Conservation (phyloP, 64 coral and sea anemone species). For the Hydrozoanthus tunicans region DNA sequence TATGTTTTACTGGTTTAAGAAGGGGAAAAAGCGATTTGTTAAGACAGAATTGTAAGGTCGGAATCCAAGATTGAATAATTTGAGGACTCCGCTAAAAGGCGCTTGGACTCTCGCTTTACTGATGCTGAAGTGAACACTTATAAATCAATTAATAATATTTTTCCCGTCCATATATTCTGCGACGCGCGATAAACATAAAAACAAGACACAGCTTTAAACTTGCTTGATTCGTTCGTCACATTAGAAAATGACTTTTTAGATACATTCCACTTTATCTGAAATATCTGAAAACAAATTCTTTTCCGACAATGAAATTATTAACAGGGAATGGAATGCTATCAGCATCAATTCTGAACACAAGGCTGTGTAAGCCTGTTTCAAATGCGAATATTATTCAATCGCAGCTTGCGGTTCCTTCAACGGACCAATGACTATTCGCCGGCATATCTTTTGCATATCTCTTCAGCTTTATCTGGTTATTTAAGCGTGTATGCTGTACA, state of each 20-base stretch:
- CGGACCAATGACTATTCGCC: background rate
- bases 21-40: too few relatives aligned
- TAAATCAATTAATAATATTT: too few relatives aligned
- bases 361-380: background rate
- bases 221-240: background rate
- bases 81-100: too few relatives aligned
- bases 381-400: conserved; percentile 1
- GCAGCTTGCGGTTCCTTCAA: background rate
- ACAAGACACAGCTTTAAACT: background rate
- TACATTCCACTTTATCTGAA: background rate
- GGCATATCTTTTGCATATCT: background rate
- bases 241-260: background rate
- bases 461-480: background rate
- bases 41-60: too few relatives aligned
- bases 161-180: too few relatives aligned
- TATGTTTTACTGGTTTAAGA: too few relatives aligned
- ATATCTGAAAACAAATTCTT: background rate
- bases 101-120: too few relatives aligned
- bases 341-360: background rate
- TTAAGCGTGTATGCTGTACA: background rate
- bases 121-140: too few relatives aligned
- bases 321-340: background rate
- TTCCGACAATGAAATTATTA: background rate
- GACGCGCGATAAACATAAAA: background rate
- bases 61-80: too few relatives aligned